Evolutionary conservation across 2,797 vertebrate genomes (phyloP).

Genomic region (Enoplosus armatus): DNA sequence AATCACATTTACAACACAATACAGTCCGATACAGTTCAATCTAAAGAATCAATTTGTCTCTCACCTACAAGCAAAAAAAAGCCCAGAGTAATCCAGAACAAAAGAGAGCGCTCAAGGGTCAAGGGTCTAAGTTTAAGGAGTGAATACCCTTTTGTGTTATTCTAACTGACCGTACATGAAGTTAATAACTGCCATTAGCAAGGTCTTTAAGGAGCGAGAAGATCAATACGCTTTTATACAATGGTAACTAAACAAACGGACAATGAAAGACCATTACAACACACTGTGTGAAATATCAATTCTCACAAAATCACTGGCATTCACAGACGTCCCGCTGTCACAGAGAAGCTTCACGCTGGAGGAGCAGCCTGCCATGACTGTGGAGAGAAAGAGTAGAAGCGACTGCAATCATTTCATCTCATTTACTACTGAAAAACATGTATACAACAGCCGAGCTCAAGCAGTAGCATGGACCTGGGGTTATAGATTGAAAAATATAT

Average conservation of each 20-base stretch:
- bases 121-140: background rate
- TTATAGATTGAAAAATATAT: background rate
- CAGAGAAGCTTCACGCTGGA: conserved; percentile 96
- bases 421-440: conserved; percentile 28
- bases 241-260: background rate
- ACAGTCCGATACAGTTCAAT: background rate
- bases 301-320: conserved; percentile 93
- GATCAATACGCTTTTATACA: background rate
- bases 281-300: conserved; percentile 15
- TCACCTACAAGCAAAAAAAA: background rate
- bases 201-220: background rate
- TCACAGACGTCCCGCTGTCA: conserved; percentile 92
- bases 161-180: background rate
- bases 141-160: background rate
- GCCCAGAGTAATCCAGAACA: background rate
- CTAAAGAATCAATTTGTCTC: background rate
- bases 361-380: conserved; percentile 96
- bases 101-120: background rate
- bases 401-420: conserved; percentile 25
- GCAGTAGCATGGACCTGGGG: background rate
- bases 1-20: background rate
- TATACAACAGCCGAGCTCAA: background rate
- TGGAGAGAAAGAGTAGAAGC: background rate
- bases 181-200: background rate
- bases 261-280: background rate